Evolutionary conservation across 30 jellyfish, hydroid and myxozoan genomes (phyloP).

Genomic region (Aurelia sp.): DNA sequence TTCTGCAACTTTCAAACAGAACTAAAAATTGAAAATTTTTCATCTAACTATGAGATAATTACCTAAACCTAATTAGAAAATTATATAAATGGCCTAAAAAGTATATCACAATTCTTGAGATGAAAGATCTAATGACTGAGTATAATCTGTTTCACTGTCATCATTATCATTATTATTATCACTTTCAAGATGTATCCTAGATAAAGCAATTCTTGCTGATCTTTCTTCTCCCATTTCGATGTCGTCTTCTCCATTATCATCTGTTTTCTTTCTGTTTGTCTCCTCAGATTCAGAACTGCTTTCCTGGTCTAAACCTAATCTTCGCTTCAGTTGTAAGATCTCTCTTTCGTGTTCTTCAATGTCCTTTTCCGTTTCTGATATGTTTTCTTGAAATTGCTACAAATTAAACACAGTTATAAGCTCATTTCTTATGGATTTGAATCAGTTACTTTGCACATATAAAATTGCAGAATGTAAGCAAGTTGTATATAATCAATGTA

Average conservation of each 20-base stretch:
- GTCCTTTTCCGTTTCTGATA: constrained; percentile 32
- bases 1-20: too few relatives aligned
- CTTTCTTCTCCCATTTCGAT: not conserved
- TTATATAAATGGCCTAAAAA: too few relatives aligned
- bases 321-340: not conserved
- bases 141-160: not conserved
- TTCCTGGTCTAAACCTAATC: not conserved
- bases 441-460: too few relatives aligned
- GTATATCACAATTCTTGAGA: too few relatives aligned
- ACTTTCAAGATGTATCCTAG: not conserved
- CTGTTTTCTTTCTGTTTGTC: not conserved
- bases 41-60: too few relatives aligned
- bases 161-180: not conserved
- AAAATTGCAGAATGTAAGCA: too few relatives aligned
- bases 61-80: too few relatives aligned
- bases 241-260: not conserved
- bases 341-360: constrained; percentile 27
- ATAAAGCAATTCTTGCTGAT: constrained; percentile 13
- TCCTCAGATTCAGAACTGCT: not conserved
- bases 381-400: constrained; percentile 41
- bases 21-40: too few relatives aligned
- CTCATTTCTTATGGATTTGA: too few relatives aligned
- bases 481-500: too few relatives aligned
- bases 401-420: not conserved
- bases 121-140: too few relatives aligned